A percentile compares a stretch with the other conserved stretches of the same genome.
Conservation (phyloP, 2,113 vertebrate species). For the Gorsachius goisagi region DNA sequence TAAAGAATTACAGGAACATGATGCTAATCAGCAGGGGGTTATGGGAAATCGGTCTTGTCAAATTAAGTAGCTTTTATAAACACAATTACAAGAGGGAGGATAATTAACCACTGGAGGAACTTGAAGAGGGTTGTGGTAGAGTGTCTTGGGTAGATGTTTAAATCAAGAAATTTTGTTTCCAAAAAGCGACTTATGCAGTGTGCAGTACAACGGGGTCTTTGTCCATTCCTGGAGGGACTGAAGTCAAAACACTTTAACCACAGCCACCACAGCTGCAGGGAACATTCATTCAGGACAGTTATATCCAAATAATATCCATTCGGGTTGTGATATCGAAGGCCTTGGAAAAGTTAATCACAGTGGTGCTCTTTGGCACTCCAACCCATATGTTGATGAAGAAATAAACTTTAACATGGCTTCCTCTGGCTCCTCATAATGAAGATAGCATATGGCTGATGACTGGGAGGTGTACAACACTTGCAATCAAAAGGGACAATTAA, state of each 20-base stretch:
- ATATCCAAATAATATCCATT: neutral
- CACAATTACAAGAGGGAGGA: constrained; percentile 3
- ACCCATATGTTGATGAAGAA: neutral
- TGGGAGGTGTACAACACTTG: neutral
- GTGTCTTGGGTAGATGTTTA: neutral
- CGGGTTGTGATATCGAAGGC: neutral
- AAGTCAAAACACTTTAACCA: neutral
- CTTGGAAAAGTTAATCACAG: neutral
- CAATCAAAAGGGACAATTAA: neutral
- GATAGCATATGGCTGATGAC: neutral
- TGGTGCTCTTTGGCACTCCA: neutral
- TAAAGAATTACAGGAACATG: constrained; percentile 64
- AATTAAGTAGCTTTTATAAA: constrained; percentile 65
- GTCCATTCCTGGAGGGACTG: neutral
- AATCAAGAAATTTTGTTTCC: neutral
- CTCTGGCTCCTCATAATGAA: neutral
- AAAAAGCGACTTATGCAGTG: neutral
- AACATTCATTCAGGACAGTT: neutral
- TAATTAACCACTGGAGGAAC: constrained; percentile 35
- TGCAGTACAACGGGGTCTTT: accelerated
- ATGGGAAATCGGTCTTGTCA: constrained; percentile 64
- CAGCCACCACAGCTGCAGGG: neutral
- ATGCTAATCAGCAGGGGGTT: constrained; percentile 63
- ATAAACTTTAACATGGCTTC: neutral
- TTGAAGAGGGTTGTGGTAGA: neutral